A percentile compares a stretch with the other conserved stretches of the same genome.
phyloP scores from a whole-genome alignment of 2,113 vertebrate species.

The Poicephalus meyeri region DNA sequence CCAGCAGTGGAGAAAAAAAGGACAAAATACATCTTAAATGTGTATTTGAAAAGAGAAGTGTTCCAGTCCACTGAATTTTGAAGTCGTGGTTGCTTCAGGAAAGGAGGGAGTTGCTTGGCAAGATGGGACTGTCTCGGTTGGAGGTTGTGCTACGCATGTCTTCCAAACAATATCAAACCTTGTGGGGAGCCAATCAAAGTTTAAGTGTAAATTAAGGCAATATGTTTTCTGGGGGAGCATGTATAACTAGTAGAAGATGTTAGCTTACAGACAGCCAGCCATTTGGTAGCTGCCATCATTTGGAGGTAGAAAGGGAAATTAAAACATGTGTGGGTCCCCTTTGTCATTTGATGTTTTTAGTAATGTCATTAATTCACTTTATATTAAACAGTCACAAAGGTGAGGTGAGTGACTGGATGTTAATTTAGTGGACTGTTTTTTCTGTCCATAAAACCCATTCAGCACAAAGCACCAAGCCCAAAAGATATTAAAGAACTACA shows the following conservation, averaged over 20 bases:
- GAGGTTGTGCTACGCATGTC: background rate
- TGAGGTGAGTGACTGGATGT: background rate
- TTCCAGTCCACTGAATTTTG: background rate
- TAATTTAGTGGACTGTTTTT: background rate
- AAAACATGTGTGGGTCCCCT: background rate
- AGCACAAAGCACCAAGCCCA: background rate
- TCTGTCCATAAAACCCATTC: conserved; percentile 29
- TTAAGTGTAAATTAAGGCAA: background rate
- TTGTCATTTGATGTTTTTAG: background rate
- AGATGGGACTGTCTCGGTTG: rapidly evolving
- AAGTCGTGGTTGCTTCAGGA: background rate
- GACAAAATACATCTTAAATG: background rate
- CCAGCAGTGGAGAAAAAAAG: background rate
- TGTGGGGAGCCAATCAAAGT: background rate
- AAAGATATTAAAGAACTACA: conserved; percentile 10
- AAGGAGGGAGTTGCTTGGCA: background rate
- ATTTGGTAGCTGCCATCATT: background rate
- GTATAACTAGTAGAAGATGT: background rate
- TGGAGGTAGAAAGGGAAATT: background rate
- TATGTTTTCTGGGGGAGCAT: background rate
- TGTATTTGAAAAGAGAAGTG: background rate
- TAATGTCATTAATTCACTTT: background rate
- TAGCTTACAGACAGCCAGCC: background rate
- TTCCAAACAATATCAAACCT: background rate
- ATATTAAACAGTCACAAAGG: background rate